Conservation (phyloP, 1,140 invertebrate species). For the Rhizoglyphus robini region DNA sequence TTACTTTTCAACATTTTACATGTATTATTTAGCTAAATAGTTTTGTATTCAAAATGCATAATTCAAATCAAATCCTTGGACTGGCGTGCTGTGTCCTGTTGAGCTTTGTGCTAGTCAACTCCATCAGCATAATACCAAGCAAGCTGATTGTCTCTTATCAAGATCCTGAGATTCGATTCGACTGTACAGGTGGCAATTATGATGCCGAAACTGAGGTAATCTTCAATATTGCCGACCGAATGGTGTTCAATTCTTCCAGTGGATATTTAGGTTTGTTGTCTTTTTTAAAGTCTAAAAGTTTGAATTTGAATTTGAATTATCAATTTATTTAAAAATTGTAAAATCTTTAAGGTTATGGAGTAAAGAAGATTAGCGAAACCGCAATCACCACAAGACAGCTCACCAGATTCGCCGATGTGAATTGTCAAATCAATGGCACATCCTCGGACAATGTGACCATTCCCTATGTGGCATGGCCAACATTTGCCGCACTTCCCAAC, state of each 20-base stretch:
- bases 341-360: neutral
- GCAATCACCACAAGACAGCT: neutral
- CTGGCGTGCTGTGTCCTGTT: too few species aligned
- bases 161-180: neutral
- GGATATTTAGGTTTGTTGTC: neutral
- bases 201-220: neutral
- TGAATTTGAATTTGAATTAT: neutral
- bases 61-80: too few species aligned
- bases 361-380: neutral
- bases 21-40: too few species aligned
- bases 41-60: too few species aligned
- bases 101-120: too few species aligned
- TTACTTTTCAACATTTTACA: too few species aligned
- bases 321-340: neutral
- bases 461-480: neutral
- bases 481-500: neutral
- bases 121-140: neutral
- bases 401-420: neutral
- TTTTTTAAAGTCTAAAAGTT: too few species aligned
- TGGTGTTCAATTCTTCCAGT: neutral
- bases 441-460: neutral
- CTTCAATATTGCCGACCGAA: neutral
- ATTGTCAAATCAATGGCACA: neutral
- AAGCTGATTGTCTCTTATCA: neutral
- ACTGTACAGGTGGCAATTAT: neutral